phyloP scores from a whole-genome alignment of 2,797 vertebrate genomes.

The Glossophaga mutica region DNA sequence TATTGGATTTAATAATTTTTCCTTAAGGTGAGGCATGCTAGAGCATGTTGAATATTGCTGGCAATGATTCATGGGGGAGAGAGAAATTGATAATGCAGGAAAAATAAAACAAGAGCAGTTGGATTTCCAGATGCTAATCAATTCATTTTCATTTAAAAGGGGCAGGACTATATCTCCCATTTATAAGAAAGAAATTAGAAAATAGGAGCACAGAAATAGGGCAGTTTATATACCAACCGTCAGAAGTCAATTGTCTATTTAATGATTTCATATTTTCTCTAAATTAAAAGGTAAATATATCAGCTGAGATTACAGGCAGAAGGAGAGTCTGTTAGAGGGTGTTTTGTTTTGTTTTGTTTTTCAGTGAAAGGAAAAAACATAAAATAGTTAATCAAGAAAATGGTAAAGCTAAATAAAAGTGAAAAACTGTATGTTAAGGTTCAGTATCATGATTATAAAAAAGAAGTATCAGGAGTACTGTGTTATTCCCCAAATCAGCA shows the following conservation, averaged over 20 bases:
- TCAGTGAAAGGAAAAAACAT: neutral
- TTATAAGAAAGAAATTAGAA: neutral
- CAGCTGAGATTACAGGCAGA: neutral
- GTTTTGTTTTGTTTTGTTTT: neutral
- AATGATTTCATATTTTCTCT: neutral
- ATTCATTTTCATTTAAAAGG: neutral
- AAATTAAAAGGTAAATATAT: neutral
- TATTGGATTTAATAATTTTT: neutral
- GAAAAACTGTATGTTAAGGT: neutral
- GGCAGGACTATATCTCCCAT: neutral
- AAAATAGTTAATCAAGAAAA: neutral
- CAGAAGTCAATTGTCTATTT: neutral
- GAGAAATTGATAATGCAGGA: neutral
- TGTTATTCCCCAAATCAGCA: neutral
- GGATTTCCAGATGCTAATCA: neutral
- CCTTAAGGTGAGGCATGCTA: neutral
- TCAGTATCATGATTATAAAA: neutral
- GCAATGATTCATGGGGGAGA: neutral
- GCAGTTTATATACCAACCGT: neutral
- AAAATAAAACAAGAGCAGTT: neutral
- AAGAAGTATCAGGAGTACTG: neutral
- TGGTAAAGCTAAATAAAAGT: neutral
- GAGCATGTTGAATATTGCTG: neutral
- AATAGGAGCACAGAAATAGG: neutral
- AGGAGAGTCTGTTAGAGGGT: neutral